These are phyloP conservation scores for Malurus leucopterus DNA, from an alignment of 2,797 vertebrate genomes.

Conservation along the genomic window DNA sequence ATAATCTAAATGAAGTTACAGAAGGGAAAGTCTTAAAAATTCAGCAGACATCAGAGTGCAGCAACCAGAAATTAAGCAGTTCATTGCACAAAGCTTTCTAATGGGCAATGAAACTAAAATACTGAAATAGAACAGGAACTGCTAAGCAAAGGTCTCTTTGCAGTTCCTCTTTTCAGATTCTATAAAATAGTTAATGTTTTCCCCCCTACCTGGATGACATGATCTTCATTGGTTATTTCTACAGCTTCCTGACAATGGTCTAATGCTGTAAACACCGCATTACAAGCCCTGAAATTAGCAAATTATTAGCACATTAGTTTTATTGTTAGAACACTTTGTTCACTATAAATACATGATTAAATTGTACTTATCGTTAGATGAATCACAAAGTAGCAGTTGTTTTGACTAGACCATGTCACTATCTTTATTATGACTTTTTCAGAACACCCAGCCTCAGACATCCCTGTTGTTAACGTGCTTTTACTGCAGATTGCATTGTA, in stretches of 20 bases:
- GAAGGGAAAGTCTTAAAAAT: background rate
- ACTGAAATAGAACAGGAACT: background rate
- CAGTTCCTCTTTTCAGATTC: background rate
- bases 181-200: background rate
- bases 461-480: background rate
- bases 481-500: background rate
- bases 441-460: background rate
- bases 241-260: slow-evolving; percentile 93
- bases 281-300: slow-evolving; percentile 84
- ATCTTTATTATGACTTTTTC: background rate
- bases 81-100: background rate
- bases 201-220: slow-evolving; percentile 80
- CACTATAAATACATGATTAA: background rate
- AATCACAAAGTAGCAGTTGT: background rate
- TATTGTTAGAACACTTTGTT: slow-evolving; percentile 8
- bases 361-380: background rate
- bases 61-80: background rate
- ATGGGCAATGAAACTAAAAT: background rate
- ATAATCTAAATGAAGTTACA: background rate
- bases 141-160: background rate
- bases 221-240: slow-evolving; percentile 96
- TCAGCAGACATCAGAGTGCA: background rate
- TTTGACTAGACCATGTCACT: background rate
- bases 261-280: slow-evolving; percentile 89
- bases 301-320: slow-evolving; percentile 49